A percentile compares a stretch with the other conserved stretches of the same genome.
phyloP scores from a whole-genome alignment of 2,888 invertebrate species.

The Monoplex corrugatus region DNA sequence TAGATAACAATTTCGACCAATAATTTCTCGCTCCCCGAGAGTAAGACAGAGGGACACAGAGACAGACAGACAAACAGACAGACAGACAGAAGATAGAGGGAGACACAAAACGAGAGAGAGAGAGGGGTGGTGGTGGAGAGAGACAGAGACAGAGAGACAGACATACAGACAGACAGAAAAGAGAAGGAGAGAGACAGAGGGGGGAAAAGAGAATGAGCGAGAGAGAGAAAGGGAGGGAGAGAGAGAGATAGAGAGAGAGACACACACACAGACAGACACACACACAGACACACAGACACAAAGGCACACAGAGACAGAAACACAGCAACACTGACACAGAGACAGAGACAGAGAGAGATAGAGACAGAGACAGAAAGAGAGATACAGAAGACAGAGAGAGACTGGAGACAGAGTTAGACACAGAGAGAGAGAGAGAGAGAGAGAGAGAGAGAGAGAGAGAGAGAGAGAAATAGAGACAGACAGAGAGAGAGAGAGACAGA shows the following conservation, averaged over 20 bases:
- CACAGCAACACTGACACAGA: neutral
- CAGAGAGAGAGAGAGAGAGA: neutral
- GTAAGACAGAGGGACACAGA: neutral
- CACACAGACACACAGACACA: neutral
- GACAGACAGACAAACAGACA: neutral
- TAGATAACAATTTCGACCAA: neutral
- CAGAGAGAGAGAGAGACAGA: neutral
- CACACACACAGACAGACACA: neutral
- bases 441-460: neutral
- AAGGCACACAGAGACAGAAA: neutral
- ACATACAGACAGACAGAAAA: too few species aligned
- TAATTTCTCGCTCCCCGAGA: too few species aligned
- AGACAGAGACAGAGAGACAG: neutral
- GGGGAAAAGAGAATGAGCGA: too few species aligned
- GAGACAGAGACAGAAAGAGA: neutral
- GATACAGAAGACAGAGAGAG: neutral
- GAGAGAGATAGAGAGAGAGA: neutral
- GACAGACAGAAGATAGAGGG: neutral
- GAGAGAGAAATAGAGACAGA: neutral
- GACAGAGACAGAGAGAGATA: neutral
- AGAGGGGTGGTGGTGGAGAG: neutral
- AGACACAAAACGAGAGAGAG: slow-evolving; percentile 10
- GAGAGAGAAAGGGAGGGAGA: too few species aligned
- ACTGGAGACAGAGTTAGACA: neutral
- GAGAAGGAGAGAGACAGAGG: too few species aligned